phyloP scores from a whole-genome alignment of 2,797 vertebrate species.

The Trachops cirrhosus region DNA sequence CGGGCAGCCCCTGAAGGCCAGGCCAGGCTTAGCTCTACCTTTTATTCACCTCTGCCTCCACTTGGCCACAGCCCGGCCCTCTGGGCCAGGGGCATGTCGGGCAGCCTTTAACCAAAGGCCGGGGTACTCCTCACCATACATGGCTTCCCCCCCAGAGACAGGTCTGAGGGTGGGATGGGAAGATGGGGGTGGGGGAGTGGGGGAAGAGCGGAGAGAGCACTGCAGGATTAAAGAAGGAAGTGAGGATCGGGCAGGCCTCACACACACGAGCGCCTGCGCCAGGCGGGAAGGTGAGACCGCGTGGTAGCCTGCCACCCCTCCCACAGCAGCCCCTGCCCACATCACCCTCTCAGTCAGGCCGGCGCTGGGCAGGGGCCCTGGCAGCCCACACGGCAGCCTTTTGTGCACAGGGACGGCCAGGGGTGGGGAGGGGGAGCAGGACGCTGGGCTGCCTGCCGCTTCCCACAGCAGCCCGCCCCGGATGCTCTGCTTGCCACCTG shows the following conservation, averaged over 20 bases:
- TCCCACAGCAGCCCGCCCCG: not conserved
- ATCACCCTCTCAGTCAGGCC: not conserved
- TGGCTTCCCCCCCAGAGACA: not conserved
- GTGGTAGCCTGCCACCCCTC: not conserved
- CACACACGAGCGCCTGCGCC: not conserved
- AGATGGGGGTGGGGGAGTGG: rapidly evolving
- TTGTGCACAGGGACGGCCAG: not conserved
- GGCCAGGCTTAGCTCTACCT: not conserved
- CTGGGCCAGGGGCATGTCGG: not conserved
- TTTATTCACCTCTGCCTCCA: not conserved
- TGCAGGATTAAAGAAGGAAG: not conserved
- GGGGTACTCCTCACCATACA: not conserved
- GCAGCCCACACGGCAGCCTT: not conserved
- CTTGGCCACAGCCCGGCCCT: not conserved
- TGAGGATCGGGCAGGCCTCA: not conserved
- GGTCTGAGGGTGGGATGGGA: not conserved
- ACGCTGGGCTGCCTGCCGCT: not conserved
- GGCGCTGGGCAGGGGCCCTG: not conserved
- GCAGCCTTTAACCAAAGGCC: not conserved
- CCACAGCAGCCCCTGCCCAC: not conserved
- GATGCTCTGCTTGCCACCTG: not conserved
- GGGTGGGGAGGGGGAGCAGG: not conserved
- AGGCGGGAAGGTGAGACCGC: not conserved
- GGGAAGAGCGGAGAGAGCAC: not conserved
- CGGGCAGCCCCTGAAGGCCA: not conserved